Evolutionary conservation across 1,140 invertebrate species (phyloP), one percentile per base, ranked within the genome.

Genomic region (Halictus rubicundus): DNA sequence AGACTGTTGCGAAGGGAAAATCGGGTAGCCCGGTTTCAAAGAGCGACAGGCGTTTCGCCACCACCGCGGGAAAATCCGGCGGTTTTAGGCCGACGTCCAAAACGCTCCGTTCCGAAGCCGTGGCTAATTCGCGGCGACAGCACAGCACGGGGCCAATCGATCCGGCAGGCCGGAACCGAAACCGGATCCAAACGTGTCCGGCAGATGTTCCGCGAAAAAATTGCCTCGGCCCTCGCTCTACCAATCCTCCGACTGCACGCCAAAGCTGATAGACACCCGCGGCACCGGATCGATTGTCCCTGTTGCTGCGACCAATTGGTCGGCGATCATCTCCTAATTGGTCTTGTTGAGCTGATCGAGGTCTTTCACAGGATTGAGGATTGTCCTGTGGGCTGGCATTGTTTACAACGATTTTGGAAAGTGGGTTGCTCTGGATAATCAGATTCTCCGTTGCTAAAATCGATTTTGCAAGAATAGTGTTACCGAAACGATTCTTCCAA

Each of bases 91-190:
- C 61, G 59, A 54, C 69, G 76, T 72, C 76, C 68, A 63, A 57
- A 78, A 52, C 49, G 49, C 78, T 78, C 83, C 78, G 81, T 81
- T 81, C 76, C 39, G 66, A 83, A 81, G 78, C 78, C 64, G 42
- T 12, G 32, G 70, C 75, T 81, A 75, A 85, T 82, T 78, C 73
- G 70, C 16, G 46, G 79, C 37, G 76, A 78, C 78, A 66, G 69
- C 64, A 21, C 49, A 21, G 19, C 49, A 21, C 57, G 54, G 54
- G 16, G 61, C 60, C 66, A 68, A 80, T 85, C 84, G 78, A 79
- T 83, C 65, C 70, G 66, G 21, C 25, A 37, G 59, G 5, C 23
- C 57, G 37, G 68, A 79, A 79, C 65, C 73, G 59, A 19, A 74
- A 23, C 25, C 61, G 54, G 54, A 57, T 57, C 54, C 54, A 7